Conservation (phyloP, 2,113 vertebrate species). For the Cryptomyrus ogoouensis region DNA sequence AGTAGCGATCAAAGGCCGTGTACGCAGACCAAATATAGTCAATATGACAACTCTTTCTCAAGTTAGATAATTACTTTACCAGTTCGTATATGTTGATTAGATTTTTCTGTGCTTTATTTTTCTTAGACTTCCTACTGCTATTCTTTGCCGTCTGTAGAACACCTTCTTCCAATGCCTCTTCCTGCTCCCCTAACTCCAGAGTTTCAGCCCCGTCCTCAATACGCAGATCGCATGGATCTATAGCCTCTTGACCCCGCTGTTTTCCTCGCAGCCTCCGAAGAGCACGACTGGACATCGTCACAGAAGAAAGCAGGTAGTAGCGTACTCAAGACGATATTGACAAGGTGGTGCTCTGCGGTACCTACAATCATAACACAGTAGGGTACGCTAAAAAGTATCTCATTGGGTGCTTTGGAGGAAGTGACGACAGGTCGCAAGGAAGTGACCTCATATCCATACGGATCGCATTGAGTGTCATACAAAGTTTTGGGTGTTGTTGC, state of each 20-base stretch:
- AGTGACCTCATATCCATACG: slow-evolving; percentile 4
- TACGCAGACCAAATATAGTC: no score
- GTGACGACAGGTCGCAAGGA: slow-evolving; percentile 10
- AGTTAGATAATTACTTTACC: slow-evolving; percentile 42
- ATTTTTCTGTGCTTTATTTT: slow-evolving; percentile 59
- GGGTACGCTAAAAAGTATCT: not conserved
- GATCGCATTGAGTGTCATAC: not conserved
- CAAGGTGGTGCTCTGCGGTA: not conserved
- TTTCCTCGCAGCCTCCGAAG: slow-evolving; percentile 78
- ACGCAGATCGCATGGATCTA: slow-evolving; percentile 54
- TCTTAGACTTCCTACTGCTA: slow-evolving; percentile 52
- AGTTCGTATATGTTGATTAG: slow-evolving; percentile 76
- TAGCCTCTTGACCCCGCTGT: slow-evolving; percentile 77
- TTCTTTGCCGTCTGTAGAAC: slow-evolving; percentile 32
- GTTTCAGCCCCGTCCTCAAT: slow-evolving; percentile 35
- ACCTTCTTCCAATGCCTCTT: slow-evolving; percentile 30
- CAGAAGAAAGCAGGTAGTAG: not conserved
- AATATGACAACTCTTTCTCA: not conserved
- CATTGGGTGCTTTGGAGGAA: slow-evolving; percentile 3
- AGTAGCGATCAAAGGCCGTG: not conserved
- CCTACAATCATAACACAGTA: not conserved
- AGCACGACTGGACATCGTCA: slow-evolving; percentile 78
- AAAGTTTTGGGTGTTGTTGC: not conserved
- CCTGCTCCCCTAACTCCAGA: slow-evolving; percentile 40
- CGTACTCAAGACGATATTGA: not conserved